Conservation (phyloP, 1,140 invertebrate species). For the Drosophila pectinifera region DNA sequence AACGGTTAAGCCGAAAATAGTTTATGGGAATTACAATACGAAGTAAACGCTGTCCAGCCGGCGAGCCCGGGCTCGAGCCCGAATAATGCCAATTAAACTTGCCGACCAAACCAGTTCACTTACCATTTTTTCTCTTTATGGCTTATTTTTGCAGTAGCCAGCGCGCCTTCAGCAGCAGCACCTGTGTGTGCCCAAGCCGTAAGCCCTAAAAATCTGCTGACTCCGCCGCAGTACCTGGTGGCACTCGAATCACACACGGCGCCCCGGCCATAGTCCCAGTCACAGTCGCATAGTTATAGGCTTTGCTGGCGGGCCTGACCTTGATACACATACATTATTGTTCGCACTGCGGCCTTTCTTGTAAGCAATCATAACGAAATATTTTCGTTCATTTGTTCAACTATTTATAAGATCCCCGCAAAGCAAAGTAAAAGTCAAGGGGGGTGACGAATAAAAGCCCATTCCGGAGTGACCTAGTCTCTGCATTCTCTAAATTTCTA, state of each 20-base stretch:
- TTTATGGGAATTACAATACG: conserved; percentile 60
- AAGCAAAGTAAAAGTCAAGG: conserved; percentile 36
- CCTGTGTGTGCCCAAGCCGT: conserved; percentile 36
- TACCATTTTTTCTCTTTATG: conserved; percentile 45
- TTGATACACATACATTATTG: conserved; percentile 76
- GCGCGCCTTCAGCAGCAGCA: conserved; percentile 40
- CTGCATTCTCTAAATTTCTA: not conserved
- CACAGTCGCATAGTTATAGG: conserved; percentile 61
- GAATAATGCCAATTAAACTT: conserved; percentile 80
- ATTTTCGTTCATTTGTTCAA: conserved; percentile 21
- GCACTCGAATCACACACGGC: conserved; percentile 51
- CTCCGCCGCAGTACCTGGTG: conserved; percentile 18
- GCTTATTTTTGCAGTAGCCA: conserved; percentile 57
- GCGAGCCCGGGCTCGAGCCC: conserved; percentile 65
- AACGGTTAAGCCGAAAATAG: conserved; percentile 54
- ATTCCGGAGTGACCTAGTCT: not conserved
- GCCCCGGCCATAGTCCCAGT: conserved; percentile 7
- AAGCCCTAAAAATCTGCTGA: conserved; percentile 58
- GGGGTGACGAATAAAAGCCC: not conserved
- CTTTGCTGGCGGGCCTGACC: conserved; percentile 69
- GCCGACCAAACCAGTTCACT: conserved; percentile 73
- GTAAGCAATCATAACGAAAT: conserved; percentile 70
- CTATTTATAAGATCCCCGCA: conserved; percentile 29
- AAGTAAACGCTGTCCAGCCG: conserved; percentile 51
- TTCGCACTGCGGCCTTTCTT: conserved; percentile 54